Evolutionary conservation across 2,888 invertebrate species (phyloP).

Genomic region (Trichogramma dendrolimi): DNA sequence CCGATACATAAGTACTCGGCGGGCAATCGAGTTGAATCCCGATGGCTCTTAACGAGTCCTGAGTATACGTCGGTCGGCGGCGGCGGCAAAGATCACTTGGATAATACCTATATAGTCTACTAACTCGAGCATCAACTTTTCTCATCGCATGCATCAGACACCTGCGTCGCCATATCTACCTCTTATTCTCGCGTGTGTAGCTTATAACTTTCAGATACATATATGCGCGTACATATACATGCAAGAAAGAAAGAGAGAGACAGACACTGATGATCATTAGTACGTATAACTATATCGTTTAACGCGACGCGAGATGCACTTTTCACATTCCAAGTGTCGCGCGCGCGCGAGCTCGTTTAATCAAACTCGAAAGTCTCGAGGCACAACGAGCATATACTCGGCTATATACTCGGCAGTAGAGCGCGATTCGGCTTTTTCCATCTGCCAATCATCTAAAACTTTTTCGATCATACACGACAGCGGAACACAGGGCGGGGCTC

Average conservation of each 20-base stretch:
- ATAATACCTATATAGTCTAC: conserved; percentile 20
- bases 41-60: conserved; percentile 35
- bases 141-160: conserved; percentile 27
- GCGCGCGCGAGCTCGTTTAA: conserved; percentile 14
- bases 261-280: conserved; percentile 27
- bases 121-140: conserved; percentile 35
- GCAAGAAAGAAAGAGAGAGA: not conserved
- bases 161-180: conserved; percentile 21
- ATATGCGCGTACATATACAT: conserved; percentile 1
- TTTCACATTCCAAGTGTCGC: conserved; percentile 18
- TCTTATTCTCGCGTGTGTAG: conserved; percentile 18
- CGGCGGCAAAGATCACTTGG: conserved; percentile 38
- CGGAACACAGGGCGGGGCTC: too few species aligned
- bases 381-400: too few species aligned
- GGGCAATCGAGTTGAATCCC: conserved; percentile 37
- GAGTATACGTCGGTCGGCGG: conserved; percentile 27
- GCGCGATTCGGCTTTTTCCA: too few species aligned
- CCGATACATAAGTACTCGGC: conserved; percentile 14
- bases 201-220: too few species aligned
- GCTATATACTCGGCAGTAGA: too few species aligned
- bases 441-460: too few species aligned
- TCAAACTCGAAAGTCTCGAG: not conserved
- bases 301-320: conserved; percentile 23
- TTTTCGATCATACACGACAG: too few species aligned
- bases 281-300: conserved; percentile 13